Evolutionary conservation across 1,140 invertebrate genomes (phyloP), one percentile per base, ranked within the genome.

Genomic region (Mercenaria mercenaria): DNA sequence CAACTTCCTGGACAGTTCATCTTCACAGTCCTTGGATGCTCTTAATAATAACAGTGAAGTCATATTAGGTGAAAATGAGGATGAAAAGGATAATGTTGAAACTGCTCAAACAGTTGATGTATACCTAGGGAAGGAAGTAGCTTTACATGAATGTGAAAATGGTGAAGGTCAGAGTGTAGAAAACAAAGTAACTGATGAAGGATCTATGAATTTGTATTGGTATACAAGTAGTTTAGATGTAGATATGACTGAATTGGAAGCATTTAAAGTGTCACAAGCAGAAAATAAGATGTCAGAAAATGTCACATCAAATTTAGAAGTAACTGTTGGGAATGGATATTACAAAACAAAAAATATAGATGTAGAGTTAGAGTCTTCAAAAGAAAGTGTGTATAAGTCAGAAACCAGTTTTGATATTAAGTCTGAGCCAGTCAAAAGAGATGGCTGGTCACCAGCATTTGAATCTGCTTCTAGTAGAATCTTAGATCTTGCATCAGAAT

Each of bases 131-230:
- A 88, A 88, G 29, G 86, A 88, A 37, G 86, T 67, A 32, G 34
- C 41, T 37, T 37, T 80, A 20, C 76, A 88, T 88, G 59, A 29
- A 26, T 13, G 29, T 10, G 32, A 47, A 59, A 61, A 39, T 52
- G 69, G 29, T 56, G 50, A 74, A 74, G 23, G 6, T 34, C 0
- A 74, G 37, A 43, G n/a, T 34, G 26, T 15, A 26, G 18, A 56
- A 18, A 26, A 15, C 23, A 85, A 85, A 50, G 26, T 47, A n/a
- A 20, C 41, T 72, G 34, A n/a, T 67, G 86, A 88, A 1, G 39
- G 50, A 37, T 72, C 82, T 69, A 88, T 88, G 86, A 81, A 88
- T 72, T 56, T 88, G n/a, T 88, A 88, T 41, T 88, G 86, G 86
- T 88, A 88, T 81, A 32, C 76, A 3, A 41, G 59, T 52, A 88